A percentile compares a stretch with the other conserved stretches of the same genome.
Evolutionary conservation across 2,888 invertebrate species (phyloP).

Genomic region (Lottia gigantea): DNA sequence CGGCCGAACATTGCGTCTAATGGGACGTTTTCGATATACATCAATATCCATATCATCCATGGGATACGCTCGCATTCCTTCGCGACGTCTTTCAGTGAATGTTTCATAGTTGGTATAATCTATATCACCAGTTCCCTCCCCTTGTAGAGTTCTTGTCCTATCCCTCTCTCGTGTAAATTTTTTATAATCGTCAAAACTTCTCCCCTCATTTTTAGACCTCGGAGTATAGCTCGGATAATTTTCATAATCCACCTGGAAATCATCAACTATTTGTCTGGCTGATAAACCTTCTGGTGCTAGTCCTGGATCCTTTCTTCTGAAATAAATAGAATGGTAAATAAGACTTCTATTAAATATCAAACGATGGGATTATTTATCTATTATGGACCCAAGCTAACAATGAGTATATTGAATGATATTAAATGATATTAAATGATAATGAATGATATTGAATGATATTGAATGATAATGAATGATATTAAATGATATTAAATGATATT

Average conservation of each 20-base stretch:
- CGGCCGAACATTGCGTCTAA: no score
- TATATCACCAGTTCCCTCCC: background rate
- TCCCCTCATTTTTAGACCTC: no score
- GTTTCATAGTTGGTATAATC: background rate
- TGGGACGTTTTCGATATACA: no score
- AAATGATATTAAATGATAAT: no score
- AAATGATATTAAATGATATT: no score
- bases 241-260: background rate
- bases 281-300: background rate
- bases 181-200: background rate
- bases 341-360: background rate
- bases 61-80: no score
- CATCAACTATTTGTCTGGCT: background rate
- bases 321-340: slow-evolving; percentile 3
- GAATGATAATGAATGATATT: no score
- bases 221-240: background rate
- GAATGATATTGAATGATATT: no score
- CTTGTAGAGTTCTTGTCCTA: background rate
- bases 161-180: background rate
- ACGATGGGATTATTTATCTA: no score
- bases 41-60: no score
- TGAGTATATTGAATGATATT: no score
- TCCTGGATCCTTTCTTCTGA: background rate
- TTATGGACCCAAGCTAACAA: no score
- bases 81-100: background rate